Conservation (phyloP, 2,113 vertebrate species). For the Tylochromis polylepis region DNA sequence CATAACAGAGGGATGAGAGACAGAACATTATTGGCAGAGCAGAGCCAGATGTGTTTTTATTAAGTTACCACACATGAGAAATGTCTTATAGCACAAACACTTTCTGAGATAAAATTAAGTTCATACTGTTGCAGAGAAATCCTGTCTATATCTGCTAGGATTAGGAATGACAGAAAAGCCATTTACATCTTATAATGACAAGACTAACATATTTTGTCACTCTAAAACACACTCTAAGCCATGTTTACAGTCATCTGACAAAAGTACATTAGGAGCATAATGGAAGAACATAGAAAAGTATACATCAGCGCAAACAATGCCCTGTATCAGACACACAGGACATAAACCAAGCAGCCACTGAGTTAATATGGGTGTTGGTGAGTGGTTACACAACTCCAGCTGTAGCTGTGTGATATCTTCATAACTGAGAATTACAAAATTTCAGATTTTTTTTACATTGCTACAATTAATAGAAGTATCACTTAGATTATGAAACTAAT, state of each 20-base stretch:
- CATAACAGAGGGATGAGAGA: background rate
- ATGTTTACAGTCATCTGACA: slow-evolving; percentile 2
- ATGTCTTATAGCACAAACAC: background rate
- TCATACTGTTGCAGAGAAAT: background rate
- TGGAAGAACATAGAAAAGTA: background rate
- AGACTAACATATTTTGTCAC: background rate
- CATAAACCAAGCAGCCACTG: background rate
- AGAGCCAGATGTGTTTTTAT: slow-evolving; percentile 12
- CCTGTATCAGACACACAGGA: background rate
- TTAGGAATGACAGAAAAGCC: background rate
- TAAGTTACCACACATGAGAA: background rate
- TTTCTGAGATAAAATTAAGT: background rate
- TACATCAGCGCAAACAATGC: background rate
- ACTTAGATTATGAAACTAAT: background rate
- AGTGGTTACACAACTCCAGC: background rate
- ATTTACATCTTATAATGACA: background rate
- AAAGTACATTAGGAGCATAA: background rate
- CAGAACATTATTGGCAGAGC: background rate
- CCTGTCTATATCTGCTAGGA: background rate
- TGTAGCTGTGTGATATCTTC: background rate
- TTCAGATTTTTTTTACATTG: background rate
- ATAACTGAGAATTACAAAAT: background rate
- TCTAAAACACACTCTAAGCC: background rate
- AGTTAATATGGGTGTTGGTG: background rate
- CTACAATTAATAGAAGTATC: background rate